phyloP scores from a whole-genome alignment of 2,113 vertebrate genomes.

The Theristicus caerulescens region DNA sequence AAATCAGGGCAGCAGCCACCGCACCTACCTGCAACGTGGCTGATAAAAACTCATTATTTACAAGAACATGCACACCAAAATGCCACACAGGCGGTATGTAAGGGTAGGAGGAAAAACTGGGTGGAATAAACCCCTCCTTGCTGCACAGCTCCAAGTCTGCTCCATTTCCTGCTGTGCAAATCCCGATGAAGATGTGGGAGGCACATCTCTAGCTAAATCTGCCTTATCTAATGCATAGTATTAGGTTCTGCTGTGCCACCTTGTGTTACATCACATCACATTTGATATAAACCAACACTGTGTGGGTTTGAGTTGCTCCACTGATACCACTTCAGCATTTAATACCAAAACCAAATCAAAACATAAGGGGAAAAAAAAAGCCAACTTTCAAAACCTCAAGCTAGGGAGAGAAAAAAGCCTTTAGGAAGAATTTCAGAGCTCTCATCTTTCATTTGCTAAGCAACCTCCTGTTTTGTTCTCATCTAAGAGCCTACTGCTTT shows the following conservation, averaged over 20 bases:
- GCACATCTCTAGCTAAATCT: conserved; percentile 49
- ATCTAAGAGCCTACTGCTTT: background rate
- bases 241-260: conserved; percentile 76
- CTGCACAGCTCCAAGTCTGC: conserved; percentile 16
- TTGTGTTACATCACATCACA: conserved; percentile 70
- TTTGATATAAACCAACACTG: conserved; percentile 17
- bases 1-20: background rate
- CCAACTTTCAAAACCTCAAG: background rate
- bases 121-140: background rate
- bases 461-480: background rate
- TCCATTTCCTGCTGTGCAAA: conserved; percentile 16
- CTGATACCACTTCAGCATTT: conserved; percentile 4
- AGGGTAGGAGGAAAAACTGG: background rate
- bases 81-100: background rate
- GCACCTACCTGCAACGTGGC: background rate
- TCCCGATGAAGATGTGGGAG: conserved; percentile 7
- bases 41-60: conserved; percentile 5
- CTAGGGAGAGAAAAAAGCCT: background rate
- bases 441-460: conserved; percentile 3
- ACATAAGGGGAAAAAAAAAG: background rate
- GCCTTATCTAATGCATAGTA: conserved; percentile 1
- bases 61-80: background rate
- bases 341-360: background rate
- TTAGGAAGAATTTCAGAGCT: background rate
- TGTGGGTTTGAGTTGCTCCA: background rate